Conservation (phyloP, 2,113 vertebrate species). For the Crotophaga sulcirostris region DNA sequence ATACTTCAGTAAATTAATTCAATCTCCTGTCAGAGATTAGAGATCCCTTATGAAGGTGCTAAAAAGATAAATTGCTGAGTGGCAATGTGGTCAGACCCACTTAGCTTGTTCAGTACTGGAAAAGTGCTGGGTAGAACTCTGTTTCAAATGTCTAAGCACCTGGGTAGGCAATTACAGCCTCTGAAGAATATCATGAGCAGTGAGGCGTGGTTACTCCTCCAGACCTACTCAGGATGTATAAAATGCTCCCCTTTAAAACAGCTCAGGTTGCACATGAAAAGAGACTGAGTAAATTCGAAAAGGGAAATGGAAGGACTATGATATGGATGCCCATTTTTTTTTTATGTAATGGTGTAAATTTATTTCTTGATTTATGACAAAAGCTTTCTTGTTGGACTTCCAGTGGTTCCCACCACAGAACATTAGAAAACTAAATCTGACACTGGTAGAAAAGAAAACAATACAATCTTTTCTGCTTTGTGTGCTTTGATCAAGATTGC, state of each 20-base stretch:
- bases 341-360: not conserved
- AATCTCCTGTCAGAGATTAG: conserved; percentile 62
- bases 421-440: not conserved
- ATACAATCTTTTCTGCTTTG: not conserved
- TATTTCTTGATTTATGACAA: not conserved
- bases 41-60: conserved; percentile 56
- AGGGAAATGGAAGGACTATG: not conserved
- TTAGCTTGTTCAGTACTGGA: not conserved
- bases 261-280: not conserved
- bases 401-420: not conserved
- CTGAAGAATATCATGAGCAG: conserved; percentile 8
- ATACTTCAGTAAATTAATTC: conserved; percentile 67
- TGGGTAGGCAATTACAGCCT: conserved; percentile 8
- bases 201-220: not conserved
- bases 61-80: conserved; percentile 55
- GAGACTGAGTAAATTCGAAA: not conserved
- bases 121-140: not conserved
- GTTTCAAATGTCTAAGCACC: not conserved
- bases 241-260: conserved; percentile 6
- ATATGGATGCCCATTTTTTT: not conserved
- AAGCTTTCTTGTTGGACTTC: not conserved
- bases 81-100: conserved; percentile 28
- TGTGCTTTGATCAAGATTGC: not conserved
- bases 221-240: not conserved
- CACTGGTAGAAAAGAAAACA: not conserved